These are phyloP conservation scores for Gallinago media DNA, from an alignment of 2,113 vertebrate genomes.

Conservation along the genomic window DNA sequence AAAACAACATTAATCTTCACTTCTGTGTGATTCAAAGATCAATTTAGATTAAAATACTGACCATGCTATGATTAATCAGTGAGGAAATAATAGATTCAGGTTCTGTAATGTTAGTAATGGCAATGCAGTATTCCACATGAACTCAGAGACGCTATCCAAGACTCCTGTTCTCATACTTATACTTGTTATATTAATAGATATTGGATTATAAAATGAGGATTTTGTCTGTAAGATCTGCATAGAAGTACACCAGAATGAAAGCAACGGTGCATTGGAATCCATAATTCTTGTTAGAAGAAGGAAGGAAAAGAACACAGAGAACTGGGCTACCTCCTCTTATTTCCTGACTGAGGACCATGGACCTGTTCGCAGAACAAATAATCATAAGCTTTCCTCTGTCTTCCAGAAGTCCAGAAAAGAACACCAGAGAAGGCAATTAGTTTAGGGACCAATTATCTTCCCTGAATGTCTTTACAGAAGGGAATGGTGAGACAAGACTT, in stretches of 20 bases:
- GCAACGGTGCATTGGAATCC: not conserved
- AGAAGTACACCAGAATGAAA: not conserved
- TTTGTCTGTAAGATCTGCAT: not conserved
- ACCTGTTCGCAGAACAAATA: not conserved
- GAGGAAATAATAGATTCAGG: not conserved
- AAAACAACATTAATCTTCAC: not conserved
- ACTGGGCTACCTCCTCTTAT: not conserved
- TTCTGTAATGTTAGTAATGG: not conserved
- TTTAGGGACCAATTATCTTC: constrained; percentile 54
- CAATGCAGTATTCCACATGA: not conserved
- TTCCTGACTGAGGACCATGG: not conserved
- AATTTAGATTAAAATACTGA: not conserved
- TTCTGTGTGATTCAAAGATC: not conserved
- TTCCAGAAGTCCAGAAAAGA: constrained; percentile 1
- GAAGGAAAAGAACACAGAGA: not conserved
- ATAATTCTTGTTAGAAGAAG: not conserved
- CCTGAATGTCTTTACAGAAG: constrained; percentile 26
- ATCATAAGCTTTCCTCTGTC: not conserved
- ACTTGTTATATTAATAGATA: not conserved
- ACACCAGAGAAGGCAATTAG: constrained; percentile 36
- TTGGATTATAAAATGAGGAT: not conserved
- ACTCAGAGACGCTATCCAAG: not conserved
- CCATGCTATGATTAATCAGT: not conserved
- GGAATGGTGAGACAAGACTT: constrained; percentile 8
- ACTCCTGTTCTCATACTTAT: not conserved